These are phyloP conservation scores for Aporrectodea caliginosa DNA, from an alignment of 1,140 invertebrate species.

Conservation along the genomic window DNA sequence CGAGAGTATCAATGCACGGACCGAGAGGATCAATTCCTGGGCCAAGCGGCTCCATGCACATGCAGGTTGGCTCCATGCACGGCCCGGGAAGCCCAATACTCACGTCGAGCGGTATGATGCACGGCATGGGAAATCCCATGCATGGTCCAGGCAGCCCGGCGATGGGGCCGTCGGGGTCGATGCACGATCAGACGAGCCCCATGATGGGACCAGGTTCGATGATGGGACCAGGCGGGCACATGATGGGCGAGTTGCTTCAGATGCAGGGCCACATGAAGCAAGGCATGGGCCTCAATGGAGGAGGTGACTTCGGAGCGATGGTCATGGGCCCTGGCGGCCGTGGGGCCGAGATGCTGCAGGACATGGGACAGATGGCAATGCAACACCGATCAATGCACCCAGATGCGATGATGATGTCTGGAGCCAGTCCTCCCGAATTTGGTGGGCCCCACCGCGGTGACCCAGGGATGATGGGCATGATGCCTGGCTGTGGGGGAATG, in stretches of 20 bases:
- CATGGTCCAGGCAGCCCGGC: slow-evolving; percentile 34
- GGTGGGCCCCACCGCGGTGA: not conserved
- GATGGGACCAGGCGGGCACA: slow-evolving; percentile 33
- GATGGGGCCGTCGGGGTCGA: slow-evolving; percentile 29
- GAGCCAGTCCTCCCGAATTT: not conserved
- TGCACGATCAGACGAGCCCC: slow-evolving; percentile 38
- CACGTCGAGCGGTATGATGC: not conserved
- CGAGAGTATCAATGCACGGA: not conserved
- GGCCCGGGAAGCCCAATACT: not conserved
- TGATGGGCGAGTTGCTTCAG: not conserved
- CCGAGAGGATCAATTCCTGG: not conserved
- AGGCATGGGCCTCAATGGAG: not conserved
- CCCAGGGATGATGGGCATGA: not conserved
- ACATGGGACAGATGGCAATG: not conserved
- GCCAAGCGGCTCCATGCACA: not conserved
- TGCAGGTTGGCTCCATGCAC: not conserved
- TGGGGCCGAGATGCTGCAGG: not conserved
- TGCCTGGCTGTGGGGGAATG: not conserved
- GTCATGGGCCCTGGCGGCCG: not conserved
- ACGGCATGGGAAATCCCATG: not conserved
- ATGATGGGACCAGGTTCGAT: slow-evolving; percentile 44
- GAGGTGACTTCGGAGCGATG: not conserved
- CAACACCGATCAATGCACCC: not conserved
- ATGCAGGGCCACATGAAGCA: not conserved
- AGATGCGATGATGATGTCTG: not conserved